Conservation (phyloP, 2,113 vertebrate genomes). For the Oreotrochilus melanogaster region DNA sequence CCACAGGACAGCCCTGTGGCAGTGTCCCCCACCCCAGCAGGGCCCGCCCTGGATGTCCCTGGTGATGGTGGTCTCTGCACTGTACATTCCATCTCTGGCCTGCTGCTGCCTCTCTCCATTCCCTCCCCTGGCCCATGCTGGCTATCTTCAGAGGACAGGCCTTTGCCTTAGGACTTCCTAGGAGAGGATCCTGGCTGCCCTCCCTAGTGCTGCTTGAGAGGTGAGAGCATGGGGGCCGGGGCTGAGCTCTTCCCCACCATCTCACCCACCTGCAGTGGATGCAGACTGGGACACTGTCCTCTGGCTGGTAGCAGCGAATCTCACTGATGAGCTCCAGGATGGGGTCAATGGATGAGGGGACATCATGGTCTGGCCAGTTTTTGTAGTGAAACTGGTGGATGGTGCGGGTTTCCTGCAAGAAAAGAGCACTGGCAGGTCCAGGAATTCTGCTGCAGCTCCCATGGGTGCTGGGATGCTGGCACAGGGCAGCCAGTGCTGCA, state of each 20-base stretch:
- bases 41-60: neutral
- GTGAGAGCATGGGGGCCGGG: neutral
- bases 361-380: conserved; percentile 95
- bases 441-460: neutral
- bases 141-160: neutral
- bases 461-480: rapidly evolving
- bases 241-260: neutral
- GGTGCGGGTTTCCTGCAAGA: conserved; percentile 78
- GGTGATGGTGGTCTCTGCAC: neutral
- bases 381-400: conserved; percentile 93
- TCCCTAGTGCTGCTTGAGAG: rapidly evolving
- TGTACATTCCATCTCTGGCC: neutral
- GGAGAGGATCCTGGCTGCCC: neutral
- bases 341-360: conserved; percentile 89
- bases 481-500: neutral
- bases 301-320: conserved; percentile 83
- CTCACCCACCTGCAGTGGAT: conserved; percentile 93
- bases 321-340: conserved; percentile 90
- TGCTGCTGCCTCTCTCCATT: neutral
- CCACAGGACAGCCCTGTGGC: rapidly evolving
- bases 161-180: neutral
- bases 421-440: neutral
- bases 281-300: conserved; percentile 87
- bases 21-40: neutral
- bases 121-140: rapidly evolving